These are phyloP conservation scores for Wasmannia auropunctata DNA, from an alignment of 1,140 invertebrate genomes.

Conservation along the genomic window DNA sequence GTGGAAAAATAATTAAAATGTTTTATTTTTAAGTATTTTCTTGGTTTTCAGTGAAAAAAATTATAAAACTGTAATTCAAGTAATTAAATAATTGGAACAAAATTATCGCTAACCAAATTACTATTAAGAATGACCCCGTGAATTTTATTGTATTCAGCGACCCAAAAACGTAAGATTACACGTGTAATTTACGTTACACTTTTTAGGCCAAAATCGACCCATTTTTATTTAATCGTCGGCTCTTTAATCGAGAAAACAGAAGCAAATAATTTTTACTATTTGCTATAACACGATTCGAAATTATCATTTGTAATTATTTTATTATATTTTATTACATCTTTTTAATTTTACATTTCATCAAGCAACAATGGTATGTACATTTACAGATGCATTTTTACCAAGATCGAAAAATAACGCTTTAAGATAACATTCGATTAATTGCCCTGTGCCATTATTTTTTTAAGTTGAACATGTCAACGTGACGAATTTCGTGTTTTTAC, in stretches of 20 bases:
- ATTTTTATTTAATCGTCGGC: too few species aligned
- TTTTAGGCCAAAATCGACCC: too few species aligned
- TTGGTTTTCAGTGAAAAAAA: too few species aligned
- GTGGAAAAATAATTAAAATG: too few species aligned
- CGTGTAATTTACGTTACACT: too few species aligned
- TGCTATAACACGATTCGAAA: background rate
- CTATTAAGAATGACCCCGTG: too few species aligned
- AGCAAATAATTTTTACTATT: background rate
- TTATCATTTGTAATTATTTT: conserved; percentile 11
- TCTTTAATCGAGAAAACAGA: background rate
- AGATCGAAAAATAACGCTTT: conserved; percentile 32
- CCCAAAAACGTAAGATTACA: too few species aligned
- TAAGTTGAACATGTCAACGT: background rate
- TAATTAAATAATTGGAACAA: too few species aligned
- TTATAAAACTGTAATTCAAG: too few species aligned
- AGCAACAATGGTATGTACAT: background rate
- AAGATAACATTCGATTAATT: conserved; percentile 25
- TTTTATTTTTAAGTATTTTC: too few species aligned
- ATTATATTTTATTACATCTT: background rate
- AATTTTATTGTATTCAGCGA: too few species aligned
- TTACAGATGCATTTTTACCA: conserved; percentile 14
- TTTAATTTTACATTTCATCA: conserved; percentile 12
- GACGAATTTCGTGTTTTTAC: background rate
- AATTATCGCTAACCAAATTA: too few species aligned
- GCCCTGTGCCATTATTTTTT: conserved; percentile 41